phyloP scores from a whole-genome alignment of 2,797 vertebrate genomes.

The Bovichtus diacanthus region DNA sequence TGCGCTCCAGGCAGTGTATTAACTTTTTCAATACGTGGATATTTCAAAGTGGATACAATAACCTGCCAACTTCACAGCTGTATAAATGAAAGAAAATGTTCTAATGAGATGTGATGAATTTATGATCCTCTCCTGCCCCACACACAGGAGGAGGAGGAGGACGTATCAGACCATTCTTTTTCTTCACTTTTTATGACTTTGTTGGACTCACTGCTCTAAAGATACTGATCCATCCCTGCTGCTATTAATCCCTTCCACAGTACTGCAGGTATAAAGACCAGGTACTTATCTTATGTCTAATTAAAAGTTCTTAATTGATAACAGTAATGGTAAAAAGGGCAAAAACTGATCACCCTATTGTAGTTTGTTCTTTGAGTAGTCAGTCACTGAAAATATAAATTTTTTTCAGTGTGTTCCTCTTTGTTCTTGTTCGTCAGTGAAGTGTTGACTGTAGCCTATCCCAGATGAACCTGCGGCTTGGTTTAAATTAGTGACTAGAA shows the following conservation, averaged over 20 bases:
- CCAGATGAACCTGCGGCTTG: background rate
- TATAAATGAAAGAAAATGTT: background rate
- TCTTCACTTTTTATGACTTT: conserved; percentile 1
- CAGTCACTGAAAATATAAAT: background rate
- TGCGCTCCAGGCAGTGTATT: background rate
- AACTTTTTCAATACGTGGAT: background rate
- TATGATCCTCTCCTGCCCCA: background rate
- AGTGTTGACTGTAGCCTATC: background rate
- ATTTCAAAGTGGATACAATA: background rate
- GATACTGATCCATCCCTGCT: background rate
- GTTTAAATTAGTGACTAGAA: background rate
- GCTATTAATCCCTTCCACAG: background rate
- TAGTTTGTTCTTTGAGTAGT: background rate
- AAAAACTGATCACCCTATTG: background rate
- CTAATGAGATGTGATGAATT: background rate
- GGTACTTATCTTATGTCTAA: background rate
- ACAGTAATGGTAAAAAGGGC: background rate
- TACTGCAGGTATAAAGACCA: background rate
- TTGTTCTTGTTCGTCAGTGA: background rate
- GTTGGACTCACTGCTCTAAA: background rate
- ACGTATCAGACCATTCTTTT: background rate
- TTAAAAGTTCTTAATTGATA: background rate
- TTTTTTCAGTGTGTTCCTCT: background rate
- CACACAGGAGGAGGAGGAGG: background rate
- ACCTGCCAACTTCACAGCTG: background rate